phyloP scores from a whole-genome alignment of 2,113 vertebrate species.

The Terrapene triunguis region DNA sequence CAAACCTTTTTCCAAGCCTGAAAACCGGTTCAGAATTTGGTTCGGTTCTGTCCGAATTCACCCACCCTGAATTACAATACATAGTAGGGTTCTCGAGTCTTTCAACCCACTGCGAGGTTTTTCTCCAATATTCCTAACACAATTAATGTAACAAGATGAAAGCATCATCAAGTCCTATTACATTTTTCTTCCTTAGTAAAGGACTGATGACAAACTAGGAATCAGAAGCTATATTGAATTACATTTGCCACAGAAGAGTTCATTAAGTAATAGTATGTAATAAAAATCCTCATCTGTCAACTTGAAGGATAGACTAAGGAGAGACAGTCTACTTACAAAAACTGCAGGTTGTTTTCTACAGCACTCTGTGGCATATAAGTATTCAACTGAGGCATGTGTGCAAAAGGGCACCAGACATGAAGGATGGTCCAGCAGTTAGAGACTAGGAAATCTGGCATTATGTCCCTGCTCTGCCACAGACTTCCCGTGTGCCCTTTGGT shows the following conservation, averaged over 20 bases:
- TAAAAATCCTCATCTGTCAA: conserved; percentile 76
- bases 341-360: conserved; percentile 72
- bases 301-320: conserved; percentile 67
- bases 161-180: conserved; percentile 64
- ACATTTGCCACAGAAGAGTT: conserved; percentile 80
- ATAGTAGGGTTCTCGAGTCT: conserved; percentile 27
- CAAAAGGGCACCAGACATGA: neutral
- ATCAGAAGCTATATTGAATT: conserved; percentile 76
- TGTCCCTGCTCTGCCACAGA: neutral
- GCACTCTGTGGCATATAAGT: conserved; percentile 31
- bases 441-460: neutral
- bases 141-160: conserved; percentile 80
- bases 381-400: conserved; percentile 3
- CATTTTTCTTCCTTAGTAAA: conserved; percentile 74
- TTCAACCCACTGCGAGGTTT: conserved; percentile 47
- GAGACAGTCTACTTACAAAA: conserved; percentile 62
- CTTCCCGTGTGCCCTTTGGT: neutral
- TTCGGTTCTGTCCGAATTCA: neutral
- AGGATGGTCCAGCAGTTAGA: neutral
- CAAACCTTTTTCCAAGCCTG: neutral
- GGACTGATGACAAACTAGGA: conserved; percentile 77
- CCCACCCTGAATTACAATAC: conserved; percentile 5
- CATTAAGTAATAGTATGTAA: conserved; percentile 79
- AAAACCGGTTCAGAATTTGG: neutral
- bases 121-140: conserved; percentile 73